A percentile compares a stretch with the other conserved stretches of the same genome.
phyloP scores from a whole-genome alignment of 2,797 vertebrate species.

The Pantherophis vulpinus region DNA sequence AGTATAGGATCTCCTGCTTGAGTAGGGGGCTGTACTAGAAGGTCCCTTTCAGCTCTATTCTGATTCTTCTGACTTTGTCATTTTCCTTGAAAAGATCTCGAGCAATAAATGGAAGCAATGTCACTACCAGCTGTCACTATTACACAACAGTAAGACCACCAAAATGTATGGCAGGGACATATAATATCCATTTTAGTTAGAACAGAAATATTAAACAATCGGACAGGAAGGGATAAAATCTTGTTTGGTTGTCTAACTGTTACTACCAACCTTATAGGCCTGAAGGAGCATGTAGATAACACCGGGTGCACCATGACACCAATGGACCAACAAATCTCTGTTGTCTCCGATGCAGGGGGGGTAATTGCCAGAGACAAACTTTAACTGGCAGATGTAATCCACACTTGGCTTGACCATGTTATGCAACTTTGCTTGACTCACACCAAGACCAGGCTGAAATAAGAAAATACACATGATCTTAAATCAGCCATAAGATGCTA shows the following conservation, averaged over 20 bases:
- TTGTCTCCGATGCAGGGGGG: constrained; percentile 86
- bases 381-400: constrained; percentile 86
- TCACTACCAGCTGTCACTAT: constrained; percentile 24
- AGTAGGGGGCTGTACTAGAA: too few species aligned
- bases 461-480: constrained; percentile 31
- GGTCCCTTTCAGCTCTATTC: too few species aligned
- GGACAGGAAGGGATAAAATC: not conserved
- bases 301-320: constrained; percentile 94
- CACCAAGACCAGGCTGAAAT: constrained; percentile 69
- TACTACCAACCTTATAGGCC: constrained; percentile 83
- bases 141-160: constrained; percentile 13
- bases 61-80: not conserved
- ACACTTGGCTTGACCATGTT: constrained; percentile 88
- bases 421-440: constrained; percentile 75
- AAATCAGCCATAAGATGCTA: not conserved
- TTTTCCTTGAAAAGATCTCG: constrained; percentile 10
- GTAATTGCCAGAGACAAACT: constrained; percentile 89
- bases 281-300: constrained; percentile 96
- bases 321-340: constrained; percentile 90
- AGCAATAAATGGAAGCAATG: not conserved
- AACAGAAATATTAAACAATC: constrained; percentile 1
- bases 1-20: too few species aligned
- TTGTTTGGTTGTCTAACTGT: not conserved
- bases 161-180: not conserved
- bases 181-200: not conserved